Conservation (phyloP, 2,888 invertebrate genomes). For the Theretra japonica region DNA sequence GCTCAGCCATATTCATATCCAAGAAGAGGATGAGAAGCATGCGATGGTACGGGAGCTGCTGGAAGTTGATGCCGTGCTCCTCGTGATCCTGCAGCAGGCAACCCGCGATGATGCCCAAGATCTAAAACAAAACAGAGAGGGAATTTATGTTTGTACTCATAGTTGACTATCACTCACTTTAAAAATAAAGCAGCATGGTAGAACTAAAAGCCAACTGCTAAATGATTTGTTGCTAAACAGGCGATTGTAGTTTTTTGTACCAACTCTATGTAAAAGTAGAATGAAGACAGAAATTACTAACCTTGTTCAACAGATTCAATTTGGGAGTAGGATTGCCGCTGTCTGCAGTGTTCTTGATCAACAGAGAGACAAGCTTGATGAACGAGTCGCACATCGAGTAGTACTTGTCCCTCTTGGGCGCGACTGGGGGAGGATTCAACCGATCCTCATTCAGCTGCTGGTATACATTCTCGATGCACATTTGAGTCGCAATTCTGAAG, state of each 20-base stretch:
- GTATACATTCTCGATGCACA: conserved; percentile 98
- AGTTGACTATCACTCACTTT: too few species aligned
- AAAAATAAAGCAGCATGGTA: too few species aligned
- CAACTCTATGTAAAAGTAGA: neutral
- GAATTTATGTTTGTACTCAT: too few species aligned
- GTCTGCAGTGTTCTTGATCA: conserved; percentile 98
- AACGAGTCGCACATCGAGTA: conserved; percentile 98
- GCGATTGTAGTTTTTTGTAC: too few species aligned
- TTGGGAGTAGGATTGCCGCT: conserved; percentile 96
- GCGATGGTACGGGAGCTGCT: conserved; percentile 98
- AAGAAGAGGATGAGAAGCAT: conserved; percentile 98
- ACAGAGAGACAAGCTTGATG: conserved; percentile 95
- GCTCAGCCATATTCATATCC: conserved; percentile 97
- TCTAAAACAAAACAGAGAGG: conserved; percentile 53
- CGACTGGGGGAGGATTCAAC: conserved; percentile 86
- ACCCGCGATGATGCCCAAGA: conserved; percentile 97
- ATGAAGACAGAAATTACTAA: conserved; percentile 49
- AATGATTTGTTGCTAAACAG: too few species aligned
- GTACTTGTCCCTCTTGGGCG: conserved; percentile 92
- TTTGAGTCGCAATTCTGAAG: conserved; percentile 97
- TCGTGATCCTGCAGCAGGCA: conserved; percentile 98
- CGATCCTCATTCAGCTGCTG: conserved; percentile 91
- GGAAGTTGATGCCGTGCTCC: conserved; percentile 94
- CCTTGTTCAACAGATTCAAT: conserved; percentile 98
- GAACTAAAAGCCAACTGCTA: too few species aligned